A percentile compares a stretch with the other conserved stretches of the same genome.
Evolutionary conservation across 23 tunicate genomes (phyloP).

Genomic region (Trididemnum clinides): DNA sequence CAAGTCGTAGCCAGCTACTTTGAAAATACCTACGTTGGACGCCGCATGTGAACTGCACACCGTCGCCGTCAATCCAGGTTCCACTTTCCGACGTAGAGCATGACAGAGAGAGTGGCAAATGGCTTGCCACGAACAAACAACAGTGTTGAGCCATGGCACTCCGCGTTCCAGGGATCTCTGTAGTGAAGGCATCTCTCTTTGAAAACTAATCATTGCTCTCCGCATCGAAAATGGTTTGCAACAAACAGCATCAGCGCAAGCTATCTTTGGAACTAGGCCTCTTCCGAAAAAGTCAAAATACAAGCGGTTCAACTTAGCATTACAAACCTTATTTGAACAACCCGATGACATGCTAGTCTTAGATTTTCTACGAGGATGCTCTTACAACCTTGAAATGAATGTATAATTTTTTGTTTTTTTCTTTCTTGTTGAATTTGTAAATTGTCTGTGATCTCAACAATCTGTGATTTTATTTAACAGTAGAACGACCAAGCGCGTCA

Average conservation of each 20-base stretch:
- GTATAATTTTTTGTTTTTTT: no score
- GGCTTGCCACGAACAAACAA: conserved; percentile 12
- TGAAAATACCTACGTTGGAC: conserved; percentile 7
- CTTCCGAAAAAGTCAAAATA: conserved; percentile 9
- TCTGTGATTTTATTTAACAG: no score
- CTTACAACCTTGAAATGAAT: background rate
- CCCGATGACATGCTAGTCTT: background rate
- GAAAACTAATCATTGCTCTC: background rate
- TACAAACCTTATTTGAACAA: conserved; percentile 7
- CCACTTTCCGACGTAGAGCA: background rate
- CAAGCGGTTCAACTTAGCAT: conserved; percentile 9
- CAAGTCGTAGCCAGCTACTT: conserved; percentile 17
- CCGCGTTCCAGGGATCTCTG: conserved; percentile 4
- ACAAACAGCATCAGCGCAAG: background rate
- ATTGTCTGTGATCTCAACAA: no score
- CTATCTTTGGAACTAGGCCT: background rate
- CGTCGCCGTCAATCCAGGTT: conserved; percentile 6
- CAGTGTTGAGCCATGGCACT: background rate
- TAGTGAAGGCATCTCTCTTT: conserved; percentile 5
- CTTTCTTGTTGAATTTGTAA: no score
- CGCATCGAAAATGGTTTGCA: background rate
- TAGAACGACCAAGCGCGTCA: no score
- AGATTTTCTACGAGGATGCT: background rate
- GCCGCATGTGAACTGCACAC: conserved; percentile 10
- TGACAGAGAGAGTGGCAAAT: background rate